phyloP scores from a whole-genome alignment of 2,888 invertebrate species.

The Seladonia tumulorum region DNA sequence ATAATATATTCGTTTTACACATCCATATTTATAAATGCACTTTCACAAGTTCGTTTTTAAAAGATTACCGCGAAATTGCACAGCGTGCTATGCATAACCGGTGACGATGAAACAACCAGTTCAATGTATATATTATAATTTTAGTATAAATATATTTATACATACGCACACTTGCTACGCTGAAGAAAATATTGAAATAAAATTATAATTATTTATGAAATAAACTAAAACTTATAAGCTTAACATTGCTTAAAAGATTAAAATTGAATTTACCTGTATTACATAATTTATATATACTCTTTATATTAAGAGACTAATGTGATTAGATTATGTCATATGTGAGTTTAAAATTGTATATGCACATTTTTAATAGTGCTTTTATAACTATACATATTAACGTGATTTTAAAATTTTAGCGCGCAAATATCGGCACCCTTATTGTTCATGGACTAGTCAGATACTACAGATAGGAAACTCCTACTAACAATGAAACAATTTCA shows the following conservation, averaged over 20 bases:
- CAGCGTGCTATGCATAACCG: neutral
- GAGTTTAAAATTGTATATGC: neutral
- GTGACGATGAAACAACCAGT: neutral
- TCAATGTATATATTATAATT: neutral
- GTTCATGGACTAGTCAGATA: neutral
- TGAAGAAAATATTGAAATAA: neutral
- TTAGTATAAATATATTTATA: neutral
- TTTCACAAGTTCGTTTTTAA: constrained; percentile 30
- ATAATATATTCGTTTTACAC: neutral
- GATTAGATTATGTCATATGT: neutral
- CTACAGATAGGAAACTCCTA: constrained; percentile 23
- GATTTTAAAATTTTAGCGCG: constrained; percentile 35
- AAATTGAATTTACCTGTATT: neutral
- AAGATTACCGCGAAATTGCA: constrained; percentile 48
- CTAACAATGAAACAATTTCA: neutral
- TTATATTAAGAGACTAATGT: neutral
- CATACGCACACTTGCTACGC: neutral
- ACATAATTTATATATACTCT: neutral
- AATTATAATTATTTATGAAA: neutral
- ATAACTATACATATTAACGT: neutral
- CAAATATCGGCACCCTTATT: neutral
- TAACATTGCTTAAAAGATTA: neutral
- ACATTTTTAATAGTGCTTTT: neutral
- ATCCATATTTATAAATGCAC: neutral
- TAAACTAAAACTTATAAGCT: neutral